Evolutionary conservation across 2,797 vertebrate genomes (phyloP), one percentile per base, ranked within the genome.

Genomic region (Bryconaethiops microstoma): DNA sequence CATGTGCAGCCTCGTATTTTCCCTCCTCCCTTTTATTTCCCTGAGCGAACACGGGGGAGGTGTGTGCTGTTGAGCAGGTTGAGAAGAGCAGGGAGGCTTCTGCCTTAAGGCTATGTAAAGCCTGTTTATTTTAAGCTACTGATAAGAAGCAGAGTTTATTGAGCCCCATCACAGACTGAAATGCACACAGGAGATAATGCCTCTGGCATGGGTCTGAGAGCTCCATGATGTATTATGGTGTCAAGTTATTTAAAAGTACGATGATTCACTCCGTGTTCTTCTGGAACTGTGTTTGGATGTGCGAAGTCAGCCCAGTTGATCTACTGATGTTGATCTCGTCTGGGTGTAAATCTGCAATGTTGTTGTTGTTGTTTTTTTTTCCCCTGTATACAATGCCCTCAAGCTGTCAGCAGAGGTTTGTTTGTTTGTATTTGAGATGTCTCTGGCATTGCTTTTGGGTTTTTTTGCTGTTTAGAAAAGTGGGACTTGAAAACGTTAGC

Each of bases 121-220:
- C 76, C 65, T 19, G 62, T 85, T 88, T 88, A 86, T 85, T 88
- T 88, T 83, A 85, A 79, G 87, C 82, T 60, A 16, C 42, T 65
- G 79, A 84, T 82, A 76, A 83, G 78, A 67, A 65, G 62, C 67
- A 60, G 71, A 80, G 71, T 78, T 85, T 69, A 76, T 45, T 65
- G 67, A 68, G 69, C 50, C 4, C 23, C 17, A 55, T 45, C 79
- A 65, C 52, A 48, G 17, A 55, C 80, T 68, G 62, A 79, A 76
- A 82, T 84, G 76, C 65, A 74, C 73, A 70, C 52, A 68, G n/a
- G n/a, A 42, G n/a, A 16, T 48, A 50, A 19, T 42, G 5, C 5
- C 13, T 7, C 72, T 42, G 39, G 1, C 23, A 23, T 40, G 19
- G 8, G 29, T 23, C 19, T 7, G 14, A 21, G 0, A 2, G 13